Evolutionary conservation across 2,797 vertebrate genomes (phyloP).

Genomic region (Anguilla megastoma): DNA sequence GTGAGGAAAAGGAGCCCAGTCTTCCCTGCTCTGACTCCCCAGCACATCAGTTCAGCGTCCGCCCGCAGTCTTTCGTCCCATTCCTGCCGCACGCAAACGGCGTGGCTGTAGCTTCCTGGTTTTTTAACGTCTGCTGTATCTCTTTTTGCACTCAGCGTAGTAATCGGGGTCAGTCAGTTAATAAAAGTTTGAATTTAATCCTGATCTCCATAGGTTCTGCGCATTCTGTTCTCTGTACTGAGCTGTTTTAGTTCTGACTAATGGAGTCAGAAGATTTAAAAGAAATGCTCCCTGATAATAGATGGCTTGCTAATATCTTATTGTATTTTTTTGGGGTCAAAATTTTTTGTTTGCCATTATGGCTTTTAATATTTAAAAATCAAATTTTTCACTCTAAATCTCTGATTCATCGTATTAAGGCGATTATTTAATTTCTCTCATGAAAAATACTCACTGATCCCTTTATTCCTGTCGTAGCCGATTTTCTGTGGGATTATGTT

Average conservation of each 20-base stretch:
- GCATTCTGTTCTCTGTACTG: background rate
- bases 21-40: background rate
- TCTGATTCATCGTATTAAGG: background rate
- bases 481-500: conserved; percentile 4
- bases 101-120: background rate
- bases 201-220: background rate
- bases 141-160: background rate
- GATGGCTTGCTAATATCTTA: background rate
- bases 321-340: background rate
- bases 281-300: background rate
- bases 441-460: background rate
- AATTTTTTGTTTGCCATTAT: background rate
- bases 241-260: background rate
- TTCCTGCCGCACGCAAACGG: background rate
- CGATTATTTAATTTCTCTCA: background rate
- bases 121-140: background rate
- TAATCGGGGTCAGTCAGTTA: background rate
- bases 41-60: too few relatives aligned
- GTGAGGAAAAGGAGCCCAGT: background rate
- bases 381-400: background rate
- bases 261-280: background rate
- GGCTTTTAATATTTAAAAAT: background rate
- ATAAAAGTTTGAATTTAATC: background rate
- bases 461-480: background rate
- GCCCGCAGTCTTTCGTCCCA: background rate